Base-by-base conservation (phyloP, 2,113 vertebrate genomes). In the Heptranchias perlo region DNA sequence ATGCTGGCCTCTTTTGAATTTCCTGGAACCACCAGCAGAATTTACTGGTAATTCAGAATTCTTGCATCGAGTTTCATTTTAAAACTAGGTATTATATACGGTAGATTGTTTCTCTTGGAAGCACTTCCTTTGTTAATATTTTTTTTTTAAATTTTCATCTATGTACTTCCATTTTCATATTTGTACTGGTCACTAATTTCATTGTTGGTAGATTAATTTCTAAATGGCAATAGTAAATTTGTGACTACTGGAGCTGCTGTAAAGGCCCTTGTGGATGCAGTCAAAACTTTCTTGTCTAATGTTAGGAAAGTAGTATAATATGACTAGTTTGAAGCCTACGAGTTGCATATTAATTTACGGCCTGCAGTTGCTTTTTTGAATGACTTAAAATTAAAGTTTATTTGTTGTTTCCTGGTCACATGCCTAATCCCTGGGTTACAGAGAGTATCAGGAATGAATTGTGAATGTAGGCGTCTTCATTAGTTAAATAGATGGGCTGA, bases 391-490 rank as follows among this genome's bases (percentile, higher is more conserved):
- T 94, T 49, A 69, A 95, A 52, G 44, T 95, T 95, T 95, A 31
- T 95, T 95, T 69, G 65, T 62, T 69, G 44, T 95, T 95, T 95
- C 65, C 94, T 73, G 64, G 21, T 52, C 65, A 69, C 94, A 95
- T 69, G 94, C 44, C 25, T 95, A 31, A 69, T 67, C 23, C 13
- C 44, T 49, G 94, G 39, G 94, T 95, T 95, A 44, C 64, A 44
- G 93, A 67, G 64, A 67, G 39, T 95, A 95, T 95, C 44, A 67
- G 94, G 28, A 31, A 52, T 69, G 94, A 95, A 95, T 95, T 95
- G 94, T 95, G 94, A 95, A 69, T 69, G 47, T 69, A 28, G 49
- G 62, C 25, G 49, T 95, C 49, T 95, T 69, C 62, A 69, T 49
- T 95, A 89, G 47, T 11, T 35, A 69, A 69, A 21, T 23, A 95